Conservation (phyloP, 2,113 vertebrate genomes). For the Sturnira hondurensis region DNA sequence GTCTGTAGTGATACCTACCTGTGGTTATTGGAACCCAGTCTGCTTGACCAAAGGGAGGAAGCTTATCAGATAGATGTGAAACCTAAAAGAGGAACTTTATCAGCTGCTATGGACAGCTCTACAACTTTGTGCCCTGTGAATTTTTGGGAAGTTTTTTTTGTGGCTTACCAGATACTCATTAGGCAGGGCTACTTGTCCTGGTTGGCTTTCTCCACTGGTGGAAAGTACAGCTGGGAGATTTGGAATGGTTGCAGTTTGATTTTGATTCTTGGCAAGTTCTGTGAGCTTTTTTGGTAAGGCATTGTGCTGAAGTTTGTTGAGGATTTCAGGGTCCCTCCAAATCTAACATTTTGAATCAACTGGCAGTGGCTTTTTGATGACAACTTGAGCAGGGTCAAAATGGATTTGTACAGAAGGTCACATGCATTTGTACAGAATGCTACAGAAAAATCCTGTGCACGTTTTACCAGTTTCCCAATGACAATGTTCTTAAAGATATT, state of each 20-base stretch:
- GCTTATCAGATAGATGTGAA: background rate
- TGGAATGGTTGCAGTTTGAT: constrained; percentile 27
- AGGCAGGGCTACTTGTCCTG: background rate
- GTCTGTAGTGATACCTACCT: background rate
- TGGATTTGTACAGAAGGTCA: background rate
- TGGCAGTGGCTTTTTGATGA: background rate
- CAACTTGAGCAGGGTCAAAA: background rate
- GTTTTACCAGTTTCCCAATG: background rate
- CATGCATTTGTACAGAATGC: background rate
- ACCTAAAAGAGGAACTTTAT: constrained; percentile 25
- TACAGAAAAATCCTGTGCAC: background rate
- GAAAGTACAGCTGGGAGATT: constrained; percentile 23
- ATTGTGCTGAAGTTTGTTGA: background rate
- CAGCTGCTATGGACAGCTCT: background rate
- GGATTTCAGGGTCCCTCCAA: background rate
- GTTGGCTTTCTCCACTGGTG: background rate
- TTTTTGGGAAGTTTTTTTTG: constrained; percentile 44
- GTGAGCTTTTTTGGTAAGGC: background rate
- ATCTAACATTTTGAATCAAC: background rate
- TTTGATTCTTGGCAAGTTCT: background rate
- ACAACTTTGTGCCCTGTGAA: background rate
- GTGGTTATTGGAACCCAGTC: background rate
- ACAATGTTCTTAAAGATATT: background rate
- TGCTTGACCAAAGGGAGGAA: background rate
- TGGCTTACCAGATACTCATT: background rate